Percentiles rank a stretch among this genome's conserved stretches.
Conservation (phyloP, 2,888 invertebrate species). For the Ommatoiulus sabulosus region DNA sequence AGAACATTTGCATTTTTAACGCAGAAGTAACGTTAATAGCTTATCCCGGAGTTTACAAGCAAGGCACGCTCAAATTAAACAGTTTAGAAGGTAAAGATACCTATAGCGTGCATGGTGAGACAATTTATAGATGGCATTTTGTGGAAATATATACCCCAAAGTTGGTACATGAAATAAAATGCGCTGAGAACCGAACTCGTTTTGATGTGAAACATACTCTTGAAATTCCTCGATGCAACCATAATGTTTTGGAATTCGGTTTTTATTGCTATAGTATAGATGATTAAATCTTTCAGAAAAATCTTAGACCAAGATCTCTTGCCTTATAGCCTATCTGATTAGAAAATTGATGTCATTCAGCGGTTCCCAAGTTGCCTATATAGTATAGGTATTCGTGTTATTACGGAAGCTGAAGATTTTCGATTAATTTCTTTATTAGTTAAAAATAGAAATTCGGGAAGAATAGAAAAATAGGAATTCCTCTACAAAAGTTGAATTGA, state of each 20-base stretch:
- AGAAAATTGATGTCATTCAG: not conserved
- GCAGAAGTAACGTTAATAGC: not conserved
- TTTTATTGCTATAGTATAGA: not conserved
- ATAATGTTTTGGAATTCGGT: not conserved
- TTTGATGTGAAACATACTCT: not conserved
- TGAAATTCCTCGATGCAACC: not conserved
- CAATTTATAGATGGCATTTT: not conserved
- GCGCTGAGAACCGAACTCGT: not conserved
- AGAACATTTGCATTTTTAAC: not conserved
- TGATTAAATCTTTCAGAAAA: not conserved
- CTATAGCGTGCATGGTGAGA: not conserved
- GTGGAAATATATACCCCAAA: not conserved
- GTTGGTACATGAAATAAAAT: not conserved
- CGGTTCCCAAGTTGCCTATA: not conserved
- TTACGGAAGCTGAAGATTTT: not conserved
- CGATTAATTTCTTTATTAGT: not conserved
- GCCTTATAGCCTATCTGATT: not conserved
- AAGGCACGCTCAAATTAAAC: not conserved
- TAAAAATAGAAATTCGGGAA: not conserved
- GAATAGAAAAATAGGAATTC: too few species aligned
- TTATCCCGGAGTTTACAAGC: not conserved
- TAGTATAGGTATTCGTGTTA: not conserved
- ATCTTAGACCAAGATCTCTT: not conserved
- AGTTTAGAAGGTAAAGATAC: not conserved
- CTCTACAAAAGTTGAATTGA: not conserved